Evolutionary conservation across 2,888 invertebrate species (phyloP).

Genomic region (Clivina fossor): DNA sequence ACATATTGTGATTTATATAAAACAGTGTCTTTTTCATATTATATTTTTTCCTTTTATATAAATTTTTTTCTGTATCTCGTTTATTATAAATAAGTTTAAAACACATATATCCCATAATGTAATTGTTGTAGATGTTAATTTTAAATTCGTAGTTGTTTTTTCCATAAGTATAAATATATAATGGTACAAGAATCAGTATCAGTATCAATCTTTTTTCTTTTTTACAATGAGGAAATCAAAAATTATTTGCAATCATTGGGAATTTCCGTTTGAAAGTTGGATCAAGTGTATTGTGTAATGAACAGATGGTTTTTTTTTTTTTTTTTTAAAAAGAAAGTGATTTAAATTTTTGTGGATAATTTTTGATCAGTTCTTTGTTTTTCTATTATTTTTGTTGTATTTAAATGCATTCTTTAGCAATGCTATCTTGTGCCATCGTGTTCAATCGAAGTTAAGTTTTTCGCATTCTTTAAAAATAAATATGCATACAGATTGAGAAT

Average conservation of each 20-base stretch:
- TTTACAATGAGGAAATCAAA: too few relatives aligned
- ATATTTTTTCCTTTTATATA: neutral
- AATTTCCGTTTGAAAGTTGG: too few relatives aligned
- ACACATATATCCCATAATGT: too few relatives aligned
- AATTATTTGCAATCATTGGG: too few relatives aligned
- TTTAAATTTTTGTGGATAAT: too few relatives aligned
- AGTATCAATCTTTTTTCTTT: too few relatives aligned
- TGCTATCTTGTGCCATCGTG: slow-evolving; percentile 26
- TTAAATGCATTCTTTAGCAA: slow-evolving; percentile 14
- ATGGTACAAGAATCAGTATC: too few relatives aligned
- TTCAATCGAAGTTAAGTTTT: slow-evolving; percentile 9
- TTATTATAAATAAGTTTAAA: too few relatives aligned
- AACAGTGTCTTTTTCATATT: neutral
- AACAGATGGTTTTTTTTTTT: slow-evolving; percentile 1
- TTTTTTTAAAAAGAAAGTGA: neutral
- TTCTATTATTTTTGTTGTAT: slow-evolving; percentile 16
- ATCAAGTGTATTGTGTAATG: slow-evolving; percentile 4
- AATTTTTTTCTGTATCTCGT: neutral
- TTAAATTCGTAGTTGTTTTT: too few relatives aligned
- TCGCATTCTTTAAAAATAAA: slow-evolving; percentile 16
- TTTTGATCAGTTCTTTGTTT: too few relatives aligned
- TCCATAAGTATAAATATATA: too few relatives aligned
- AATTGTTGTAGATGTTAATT: too few relatives aligned
- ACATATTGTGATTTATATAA: slow-evolving; percentile 1
- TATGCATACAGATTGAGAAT: slow-evolving; percentile 1